Percentiles rank a stretch among this genome's conserved stretches.
phyloP scores from a whole-genome alignment of 2,888 invertebrate genomes.

The Ethmia dodecea region DNA sequence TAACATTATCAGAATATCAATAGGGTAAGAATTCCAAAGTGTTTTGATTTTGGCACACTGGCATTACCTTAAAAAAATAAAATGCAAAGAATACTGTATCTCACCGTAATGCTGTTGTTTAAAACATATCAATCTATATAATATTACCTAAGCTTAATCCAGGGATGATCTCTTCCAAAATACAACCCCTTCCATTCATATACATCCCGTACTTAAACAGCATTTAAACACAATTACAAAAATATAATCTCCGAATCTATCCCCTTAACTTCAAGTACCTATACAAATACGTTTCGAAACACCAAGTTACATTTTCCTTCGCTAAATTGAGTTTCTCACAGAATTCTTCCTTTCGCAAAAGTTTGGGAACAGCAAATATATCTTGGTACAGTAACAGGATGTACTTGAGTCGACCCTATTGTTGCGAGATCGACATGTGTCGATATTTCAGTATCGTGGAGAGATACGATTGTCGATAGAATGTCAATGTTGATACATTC shows the following conservation, averaged over 20 bases:
- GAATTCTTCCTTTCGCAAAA: background rate
- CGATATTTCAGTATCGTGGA: constrained; percentile 40
- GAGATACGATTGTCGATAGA: constrained; percentile 29
- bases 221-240: constrained; percentile 66
- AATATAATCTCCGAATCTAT: constrained; percentile 57
- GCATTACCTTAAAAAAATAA: too few relatives aligned
- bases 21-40: too few relatives aligned
- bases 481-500: constrained; percentile 14
- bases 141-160: too few relatives aligned
- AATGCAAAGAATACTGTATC: too few relatives aligned
- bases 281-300: constrained; percentile 36
- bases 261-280: constrained; percentile 61
- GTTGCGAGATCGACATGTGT: constrained; percentile 62
- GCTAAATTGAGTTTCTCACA: background rate
- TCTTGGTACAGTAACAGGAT: constrained; percentile 41
- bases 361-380: constrained; percentile 14
- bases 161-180: too few relatives aligned
- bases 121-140: too few relatives aligned
- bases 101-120: too few relatives aligned
- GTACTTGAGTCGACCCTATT: constrained; percentile 45
- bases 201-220: constrained; percentile 42
- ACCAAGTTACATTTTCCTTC: constrained; percentile 9
- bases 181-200: constrained; percentile 11
- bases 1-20: too few relatives aligned
- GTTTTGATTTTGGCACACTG: too few relatives aligned